These are phyloP conservation scores for Melanotus villosus DNA, from an alignment of 2,888 invertebrate species.

Conservation along the genomic window DNA sequence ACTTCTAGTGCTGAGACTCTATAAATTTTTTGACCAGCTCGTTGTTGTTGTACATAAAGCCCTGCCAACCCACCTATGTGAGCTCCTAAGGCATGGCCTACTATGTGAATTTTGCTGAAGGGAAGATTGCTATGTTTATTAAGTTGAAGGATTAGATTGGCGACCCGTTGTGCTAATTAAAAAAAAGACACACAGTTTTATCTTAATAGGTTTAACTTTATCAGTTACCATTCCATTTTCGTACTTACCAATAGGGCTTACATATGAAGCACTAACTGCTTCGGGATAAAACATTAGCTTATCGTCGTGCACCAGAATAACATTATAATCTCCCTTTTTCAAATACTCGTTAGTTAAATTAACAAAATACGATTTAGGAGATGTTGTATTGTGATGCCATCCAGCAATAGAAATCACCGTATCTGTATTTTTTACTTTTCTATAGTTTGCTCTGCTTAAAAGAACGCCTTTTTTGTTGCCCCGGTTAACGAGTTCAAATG, in stretches of 20 bases:
- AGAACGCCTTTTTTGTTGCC: not conserved
- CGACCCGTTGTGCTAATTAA: conserved; percentile 37
- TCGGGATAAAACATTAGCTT: not conserved
- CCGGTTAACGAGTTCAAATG: not conserved
- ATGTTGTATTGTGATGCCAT: not conserved
- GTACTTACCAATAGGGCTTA: not conserved
- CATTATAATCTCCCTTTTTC: conserved; percentile 65
- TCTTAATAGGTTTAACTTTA: too few species aligned
- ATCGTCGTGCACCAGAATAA: conserved; percentile 67
- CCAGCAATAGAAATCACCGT: not conserved
- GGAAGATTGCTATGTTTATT: conserved; percentile 26
- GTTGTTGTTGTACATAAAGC: conserved; percentile 51
- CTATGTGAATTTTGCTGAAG: conserved; percentile 56
- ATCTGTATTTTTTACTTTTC: not conserved
- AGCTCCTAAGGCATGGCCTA: conserved; percentile 4
- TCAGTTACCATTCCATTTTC: too few species aligned
- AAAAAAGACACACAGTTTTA: too few species aligned
- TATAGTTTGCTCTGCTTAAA: not conserved
- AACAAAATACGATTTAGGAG: conserved; percentile 11
- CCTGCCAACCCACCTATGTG: conserved; percentile 55
- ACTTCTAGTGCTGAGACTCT: conserved; percentile 71
- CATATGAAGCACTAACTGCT: not conserved
- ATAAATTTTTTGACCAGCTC: conserved; percentile 57
- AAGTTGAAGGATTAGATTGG: conserved; percentile 35
- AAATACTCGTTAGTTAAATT: conserved; percentile 66